phyloP scores from a whole-genome alignment of 2,113 vertebrate genomes.

The Cochlearius cochlearius region DNA sequence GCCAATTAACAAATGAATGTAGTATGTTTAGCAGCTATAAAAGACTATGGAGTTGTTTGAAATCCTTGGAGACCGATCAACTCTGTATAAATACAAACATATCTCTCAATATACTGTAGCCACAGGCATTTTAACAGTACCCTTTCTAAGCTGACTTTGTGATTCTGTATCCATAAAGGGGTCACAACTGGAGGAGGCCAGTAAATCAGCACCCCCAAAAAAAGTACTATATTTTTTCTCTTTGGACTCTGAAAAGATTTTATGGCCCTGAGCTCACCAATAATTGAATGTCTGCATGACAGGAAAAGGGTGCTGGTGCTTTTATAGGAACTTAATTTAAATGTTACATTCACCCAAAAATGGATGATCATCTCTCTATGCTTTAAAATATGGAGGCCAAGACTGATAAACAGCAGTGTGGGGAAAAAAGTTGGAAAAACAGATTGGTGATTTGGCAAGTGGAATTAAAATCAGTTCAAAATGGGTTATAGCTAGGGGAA shows the following conservation, averaged over 20 bases:
- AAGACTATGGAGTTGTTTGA: background rate
- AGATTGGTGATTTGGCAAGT: background rate
- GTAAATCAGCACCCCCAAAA: background rate
- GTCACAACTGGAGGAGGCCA: background rate
- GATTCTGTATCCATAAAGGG: background rate
- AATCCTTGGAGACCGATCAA: background rate
- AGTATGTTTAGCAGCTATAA: background rate
- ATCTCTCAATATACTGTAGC: background rate
- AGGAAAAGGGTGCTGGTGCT: background rate
- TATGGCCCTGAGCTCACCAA: background rate
- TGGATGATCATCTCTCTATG: background rate
- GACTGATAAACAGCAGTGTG: background rate
- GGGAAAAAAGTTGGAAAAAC: constrained; percentile 12
- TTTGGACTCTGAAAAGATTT: background rate
- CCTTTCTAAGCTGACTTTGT: background rate
- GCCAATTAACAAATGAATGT: background rate
- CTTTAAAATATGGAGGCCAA: background rate
- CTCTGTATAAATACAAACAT: background rate
- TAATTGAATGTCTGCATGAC: background rate
- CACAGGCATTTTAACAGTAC: background rate
- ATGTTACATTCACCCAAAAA: background rate
- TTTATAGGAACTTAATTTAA: background rate
- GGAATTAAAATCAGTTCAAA: background rate
- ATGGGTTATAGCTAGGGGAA: background rate
- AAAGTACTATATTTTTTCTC: background rate